Base-by-base conservation (phyloP, 2,113 vertebrate genomes). In the Cyrtonyx montezumae region DNA sequence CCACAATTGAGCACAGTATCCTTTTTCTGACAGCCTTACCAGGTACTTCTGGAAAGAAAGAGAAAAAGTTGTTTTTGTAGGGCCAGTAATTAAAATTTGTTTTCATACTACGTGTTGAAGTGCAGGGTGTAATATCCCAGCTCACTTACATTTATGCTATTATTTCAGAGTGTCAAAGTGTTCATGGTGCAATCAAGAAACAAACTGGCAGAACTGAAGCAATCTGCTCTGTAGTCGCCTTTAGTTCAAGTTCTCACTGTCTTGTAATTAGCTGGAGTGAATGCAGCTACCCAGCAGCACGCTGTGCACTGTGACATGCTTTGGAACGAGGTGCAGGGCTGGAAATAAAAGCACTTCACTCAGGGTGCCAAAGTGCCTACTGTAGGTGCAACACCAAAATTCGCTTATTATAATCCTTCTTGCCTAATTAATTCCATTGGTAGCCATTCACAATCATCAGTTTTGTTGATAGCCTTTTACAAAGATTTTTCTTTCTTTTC, bases 401-500 rank as follows among this genome's bases (percentile, higher is more conserved):
- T 96, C 28, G 9, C 96, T 93, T 97, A 93, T 96, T 97, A 95
- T 96, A 97, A 95, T 88, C 51, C 79, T 92, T 92, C 90, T 91
- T 55, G 65, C 84, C 94, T 97, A 97, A 98, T 98, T 97, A 97
- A 98, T 97, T 96, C 95, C 76, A 92, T 90, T 96, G 96, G 96
- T 97, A 96, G 96, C 89, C 86, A 90, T 92, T 94, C 97, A 94
- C 91, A 71, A 96, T 88, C 83, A 90, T 95, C 84, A 81, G 81
- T 67, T 97, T 93, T 96, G 94, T 95, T 97, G 97, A 97, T 95
- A 92, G 68, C 46, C 34, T 67, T 95, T 70, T 97, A 96, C 95
- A 97, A 97, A 96, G 96, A 92, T 88, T 94, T 85, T 85, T 78
- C 18, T 51, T 70, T 36, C 23, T 37, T 62, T 89, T 79, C 69